Evolutionary conservation across 2,113 vertebrate species (phyloP), one percentile per base, ranked within the genome.

Genomic region (Uria aalge): DNA sequence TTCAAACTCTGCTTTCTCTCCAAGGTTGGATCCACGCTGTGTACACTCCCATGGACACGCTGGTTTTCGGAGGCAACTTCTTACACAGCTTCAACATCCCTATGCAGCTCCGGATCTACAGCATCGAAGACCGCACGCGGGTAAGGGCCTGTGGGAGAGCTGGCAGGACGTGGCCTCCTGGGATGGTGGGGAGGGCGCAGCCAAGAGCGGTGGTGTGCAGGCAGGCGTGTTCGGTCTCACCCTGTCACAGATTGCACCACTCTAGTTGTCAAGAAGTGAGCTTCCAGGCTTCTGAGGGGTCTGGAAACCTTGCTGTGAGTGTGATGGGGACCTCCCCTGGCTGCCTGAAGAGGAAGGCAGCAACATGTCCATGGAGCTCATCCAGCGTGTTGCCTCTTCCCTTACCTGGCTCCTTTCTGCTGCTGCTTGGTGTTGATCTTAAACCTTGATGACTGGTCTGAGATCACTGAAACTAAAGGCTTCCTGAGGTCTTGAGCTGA

Each of bases 1-100:
- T 93, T 27, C 53, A 67, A n/a, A 12, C 52, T 85, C 52, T 71
- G 2, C 68, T 90, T 94, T 88, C 36, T 76, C 66, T 84, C 95
- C 43, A 74, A 99, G 99, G 99, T 52, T 99, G 99, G 99, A 99
- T 99, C 96, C 99, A 99, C 96, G 99, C 99, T 34, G 99, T 99
- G 57, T 99, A 99, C 97, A 99, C 99, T 40, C 99, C 99, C 87
- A 99, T 99, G 97, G 99, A 99, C 96, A 99, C 99, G 0, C 97
- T 99, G 91, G 99, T 99, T 53, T 99, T 99, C 67, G 99, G 99
- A 59, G 99, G 99, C 56, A 99, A 99, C 92, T 99, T 99, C 97
- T 98, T 99, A 76, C 99, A 99, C 98, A 99, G 99, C 93, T 99
- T 99, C 97, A 99, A 99, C 97, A 99, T 99, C 97, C 99, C 99